phyloP scores from a whole-genome alignment of 2,113 vertebrate species.

The Ammodramus savannarum region DNA sequence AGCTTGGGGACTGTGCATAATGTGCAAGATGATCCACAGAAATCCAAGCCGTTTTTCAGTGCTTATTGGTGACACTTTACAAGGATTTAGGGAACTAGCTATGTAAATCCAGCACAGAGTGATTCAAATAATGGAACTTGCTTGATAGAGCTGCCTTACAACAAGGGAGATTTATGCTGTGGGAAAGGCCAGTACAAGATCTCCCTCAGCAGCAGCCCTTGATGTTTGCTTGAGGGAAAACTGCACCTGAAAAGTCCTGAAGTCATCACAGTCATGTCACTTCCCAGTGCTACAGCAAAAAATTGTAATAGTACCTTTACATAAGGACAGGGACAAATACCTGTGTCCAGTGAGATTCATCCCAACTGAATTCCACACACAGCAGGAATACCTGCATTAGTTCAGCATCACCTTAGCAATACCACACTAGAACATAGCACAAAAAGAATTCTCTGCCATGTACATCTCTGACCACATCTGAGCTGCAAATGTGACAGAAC shows the following conservation, averaged over 20 bases:
- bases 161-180: not conserved
- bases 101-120: not conserved
- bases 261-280: not conserved
- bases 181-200: not conserved
- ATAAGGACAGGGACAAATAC: not conserved
- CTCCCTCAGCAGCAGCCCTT: not conserved
- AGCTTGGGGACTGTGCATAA: not conserved
- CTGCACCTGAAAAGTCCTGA: not conserved
- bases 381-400: not conserved
- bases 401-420: not conserved
- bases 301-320: too few relatives aligned
- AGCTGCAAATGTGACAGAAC: not conserved
- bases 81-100: not conserved
- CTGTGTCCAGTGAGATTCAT: not conserved
- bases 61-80: not conserved
- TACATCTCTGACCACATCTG: not conserved
- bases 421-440: rapidly evolving
- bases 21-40: not conserved
- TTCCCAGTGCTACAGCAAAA: not conserved
- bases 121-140: not conserved
- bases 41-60: not conserved
- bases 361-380: not conserved
- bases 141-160: not conserved
- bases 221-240: not conserved
- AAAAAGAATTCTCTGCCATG: not conserved